Evolutionary conservation across 2,888 invertebrate genomes (phyloP).

Genomic region (Sturmia bella): DNA sequence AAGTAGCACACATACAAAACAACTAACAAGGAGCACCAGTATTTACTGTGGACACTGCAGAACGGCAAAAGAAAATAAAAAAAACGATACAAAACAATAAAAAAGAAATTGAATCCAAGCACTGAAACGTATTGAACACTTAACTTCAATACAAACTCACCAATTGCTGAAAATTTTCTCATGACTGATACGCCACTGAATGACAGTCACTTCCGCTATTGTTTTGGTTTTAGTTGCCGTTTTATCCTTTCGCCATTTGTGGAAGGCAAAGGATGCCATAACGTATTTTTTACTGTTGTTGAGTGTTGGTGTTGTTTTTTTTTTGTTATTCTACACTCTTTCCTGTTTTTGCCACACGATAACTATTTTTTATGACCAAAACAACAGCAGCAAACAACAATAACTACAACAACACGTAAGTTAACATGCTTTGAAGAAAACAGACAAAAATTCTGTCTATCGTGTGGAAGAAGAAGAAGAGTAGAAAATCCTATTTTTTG

Average conservation of each 20-base stretch:
- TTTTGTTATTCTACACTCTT: slow-evolving; percentile 20
- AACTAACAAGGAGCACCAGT: slow-evolving; percentile 2
- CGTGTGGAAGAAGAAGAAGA: slow-evolving; percentile 16
- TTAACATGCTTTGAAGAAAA: slow-evolving; percentile 18
- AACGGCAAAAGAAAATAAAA: slow-evolving; percentile 5
- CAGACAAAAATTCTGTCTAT: slow-evolving; percentile 27
- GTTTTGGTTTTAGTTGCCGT: slow-evolving; percentile 40
- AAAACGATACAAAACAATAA: neutral
- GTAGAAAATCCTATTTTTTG: slow-evolving; percentile 40
- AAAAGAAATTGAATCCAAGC: slow-evolving; percentile 2
- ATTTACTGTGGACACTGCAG: slow-evolving; percentile 36
- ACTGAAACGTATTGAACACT: slow-evolving; percentile 38
- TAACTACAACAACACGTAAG: slow-evolving; percentile 11
- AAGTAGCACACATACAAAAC: slow-evolving; percentile 7
- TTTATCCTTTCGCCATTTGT: slow-evolving; percentile 30
- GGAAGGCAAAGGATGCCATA: slow-evolving; percentile 41
- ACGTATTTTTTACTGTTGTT: slow-evolving; percentile 44
- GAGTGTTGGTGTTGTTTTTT: slow-evolving; percentile 18
- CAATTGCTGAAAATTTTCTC: slow-evolving; percentile 15
- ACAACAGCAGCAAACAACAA: slow-evolving; percentile 20
- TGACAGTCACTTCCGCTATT: slow-evolving; percentile 63
- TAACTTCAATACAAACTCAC: slow-evolving; percentile 38
- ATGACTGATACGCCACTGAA: slow-evolving; percentile 57
- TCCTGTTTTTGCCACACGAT: slow-evolving; percentile 64
- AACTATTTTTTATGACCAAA: slow-evolving; percentile 63